These are phyloP conservation scores for Platynereis dumerilii DNA, from an alignment of 2,888 invertebrate genomes.

Conservation along the genomic window DNA sequence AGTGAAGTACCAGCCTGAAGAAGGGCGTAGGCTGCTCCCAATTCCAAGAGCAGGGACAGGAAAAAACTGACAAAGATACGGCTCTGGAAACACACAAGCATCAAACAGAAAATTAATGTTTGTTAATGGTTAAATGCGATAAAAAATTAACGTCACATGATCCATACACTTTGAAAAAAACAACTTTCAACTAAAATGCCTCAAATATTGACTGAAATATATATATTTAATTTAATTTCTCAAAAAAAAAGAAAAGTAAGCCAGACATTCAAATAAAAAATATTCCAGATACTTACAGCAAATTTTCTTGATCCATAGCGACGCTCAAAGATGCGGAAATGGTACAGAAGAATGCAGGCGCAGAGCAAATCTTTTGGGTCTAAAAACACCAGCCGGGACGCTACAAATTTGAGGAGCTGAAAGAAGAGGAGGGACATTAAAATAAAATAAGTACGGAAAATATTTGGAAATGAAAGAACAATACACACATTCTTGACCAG, in stretches of 20 bases:
- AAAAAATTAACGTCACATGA: no score
- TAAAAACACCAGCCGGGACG: slow-evolving; percentile 65
- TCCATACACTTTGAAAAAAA: no score
- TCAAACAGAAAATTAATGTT: neutral
- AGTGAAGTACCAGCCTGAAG: slow-evolving; percentile 59
- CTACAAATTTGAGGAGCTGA: slow-evolving; percentile 64
- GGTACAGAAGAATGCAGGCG: slow-evolving; percentile 66
- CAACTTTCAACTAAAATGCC: no score
- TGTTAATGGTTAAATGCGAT: neutral
- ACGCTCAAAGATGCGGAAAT: slow-evolving; percentile 68
- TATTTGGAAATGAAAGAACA: no score
- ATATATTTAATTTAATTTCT: no score
- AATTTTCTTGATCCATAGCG: slow-evolving; percentile 67
- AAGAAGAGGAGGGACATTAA: slow-evolving; percentile 35
- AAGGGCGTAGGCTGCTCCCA: slow-evolving; percentile 57
- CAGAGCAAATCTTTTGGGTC: slow-evolving; percentile 67
- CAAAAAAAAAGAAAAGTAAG: no score
- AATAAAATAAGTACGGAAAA: no score
- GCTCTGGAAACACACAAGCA: slow-evolving; percentile 48
- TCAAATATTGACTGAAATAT: no score
- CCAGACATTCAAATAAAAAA: no score
- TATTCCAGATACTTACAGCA: slow-evolving; percentile 52
- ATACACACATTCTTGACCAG: no score
- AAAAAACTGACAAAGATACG: slow-evolving; percentile 63
- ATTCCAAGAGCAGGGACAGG: slow-evolving; percentile 63